Evolutionary conservation across 2,113 vertebrate species (phyloP).

Genomic region (Rhinoptilus africanus): DNA sequence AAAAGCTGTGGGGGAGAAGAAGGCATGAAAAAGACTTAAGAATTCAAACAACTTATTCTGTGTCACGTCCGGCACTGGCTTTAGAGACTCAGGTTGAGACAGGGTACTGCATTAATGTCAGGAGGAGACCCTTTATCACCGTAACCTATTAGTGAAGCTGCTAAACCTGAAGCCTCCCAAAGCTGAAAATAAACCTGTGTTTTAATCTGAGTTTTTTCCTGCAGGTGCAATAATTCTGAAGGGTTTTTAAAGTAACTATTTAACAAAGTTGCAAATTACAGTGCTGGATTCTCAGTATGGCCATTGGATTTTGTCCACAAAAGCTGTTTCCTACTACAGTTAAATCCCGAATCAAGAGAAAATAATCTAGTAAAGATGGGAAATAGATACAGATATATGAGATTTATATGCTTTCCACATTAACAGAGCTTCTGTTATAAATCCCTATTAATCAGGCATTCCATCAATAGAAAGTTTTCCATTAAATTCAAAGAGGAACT

Average conservation of each 20-base stretch:
- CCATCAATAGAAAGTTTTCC: constrained; percentile 42
- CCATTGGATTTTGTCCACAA: background rate
- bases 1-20: background rate
- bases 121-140: background rate
- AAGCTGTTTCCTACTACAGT: background rate
- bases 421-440: constrained; percentile 50
- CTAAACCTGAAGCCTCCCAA: background rate
- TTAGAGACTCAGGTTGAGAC: background rate
- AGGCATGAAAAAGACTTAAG: background rate
- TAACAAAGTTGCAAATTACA: background rate
- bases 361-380: background rate
- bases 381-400: background rate
- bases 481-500: constrained; percentile 48
- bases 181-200: background rate
- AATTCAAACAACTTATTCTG: background rate
- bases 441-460: constrained; percentile 55
- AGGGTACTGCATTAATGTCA: background rate
- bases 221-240: background rate
- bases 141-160: background rate
- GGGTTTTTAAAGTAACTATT: background rate
- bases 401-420: constrained; percentile 31
- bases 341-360: constrained; percentile 13
- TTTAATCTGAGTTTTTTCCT: background rate
- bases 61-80: background rate
- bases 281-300: background rate